phyloP scores from a whole-genome alignment of 35 echinoderm and acorn worm genomes.

The Anneissia japonica region DNA sequence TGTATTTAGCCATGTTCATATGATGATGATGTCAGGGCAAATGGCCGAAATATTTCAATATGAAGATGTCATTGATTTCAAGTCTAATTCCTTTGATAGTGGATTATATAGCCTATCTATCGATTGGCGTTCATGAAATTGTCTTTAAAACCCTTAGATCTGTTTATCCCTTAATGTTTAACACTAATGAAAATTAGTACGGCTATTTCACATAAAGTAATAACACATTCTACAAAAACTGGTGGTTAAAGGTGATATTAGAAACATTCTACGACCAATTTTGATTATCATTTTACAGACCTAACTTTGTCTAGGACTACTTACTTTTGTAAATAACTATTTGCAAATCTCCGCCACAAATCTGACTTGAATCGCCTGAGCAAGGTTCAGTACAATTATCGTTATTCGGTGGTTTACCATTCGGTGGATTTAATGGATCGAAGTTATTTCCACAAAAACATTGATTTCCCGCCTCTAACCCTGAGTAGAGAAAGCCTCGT shows the following conservation, averaged over 20 bases:
- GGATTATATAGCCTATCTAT: too few relatives aligned
- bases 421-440: background rate
- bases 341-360: background rate
- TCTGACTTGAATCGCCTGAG: background rate
- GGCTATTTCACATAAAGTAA: too few relatives aligned
- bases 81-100: too few relatives aligned
- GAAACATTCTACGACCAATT: background rate
- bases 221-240: too few relatives aligned
- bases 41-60: too few relatives aligned
- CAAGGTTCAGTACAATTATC: background rate
- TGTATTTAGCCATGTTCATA: too few relatives aligned
- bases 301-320: too few relatives aligned
- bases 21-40: too few relatives aligned
- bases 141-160: background rate
- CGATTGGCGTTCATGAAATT: too few relatives aligned
- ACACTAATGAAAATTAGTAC: background rate
- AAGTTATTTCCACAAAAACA: slow-evolving; percentile 26
- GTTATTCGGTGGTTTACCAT: background rate
- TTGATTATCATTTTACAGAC: background rate
- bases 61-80: too few relatives aligned
- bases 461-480: slow-evolving; percentile 27
- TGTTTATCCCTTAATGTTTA: background rate
- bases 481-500: slow-evolving; percentile 22
- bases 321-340: background rate
- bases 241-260: background rate